Conservation (phyloP, 2,113 vertebrate genomes). For the Stegastes partitus region DNA sequence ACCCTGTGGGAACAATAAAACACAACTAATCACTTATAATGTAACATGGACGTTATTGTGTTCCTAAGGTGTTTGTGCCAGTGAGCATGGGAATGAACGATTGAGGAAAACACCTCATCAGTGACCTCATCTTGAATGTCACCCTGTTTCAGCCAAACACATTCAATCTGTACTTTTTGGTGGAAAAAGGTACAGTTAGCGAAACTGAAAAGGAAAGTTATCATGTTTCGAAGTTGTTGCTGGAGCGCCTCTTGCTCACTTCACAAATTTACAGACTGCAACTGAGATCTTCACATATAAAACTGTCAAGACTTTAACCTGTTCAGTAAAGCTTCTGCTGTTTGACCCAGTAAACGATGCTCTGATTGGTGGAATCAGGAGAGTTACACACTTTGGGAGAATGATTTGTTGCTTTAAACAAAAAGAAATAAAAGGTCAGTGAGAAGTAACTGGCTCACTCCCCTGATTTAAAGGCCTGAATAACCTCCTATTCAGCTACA, state of each 20-base stretch:
- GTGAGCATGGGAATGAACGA: slow-evolving; percentile 39
- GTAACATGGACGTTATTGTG: slow-evolving; percentile 73
- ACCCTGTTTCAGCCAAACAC: slow-evolving; percentile 33
- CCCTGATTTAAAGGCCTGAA: slow-evolving; percentile 60
- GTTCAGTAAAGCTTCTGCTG: slow-evolving; percentile 22
- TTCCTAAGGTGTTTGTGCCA: slow-evolving; percentile 57
- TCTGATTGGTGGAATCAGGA: slow-evolving; percentile 13
- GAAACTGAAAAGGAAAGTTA: slow-evolving; percentile 23
- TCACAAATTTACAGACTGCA: slow-evolving; percentile 45
- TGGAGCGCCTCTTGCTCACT: slow-evolving; percentile 40
- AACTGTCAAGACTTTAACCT: slow-evolving; percentile 34
- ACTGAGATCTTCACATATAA: slow-evolving; percentile 18
- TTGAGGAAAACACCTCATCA: slow-evolving; percentile 54
- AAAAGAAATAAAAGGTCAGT: slow-evolving; percentile 57
- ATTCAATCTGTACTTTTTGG: background rate
- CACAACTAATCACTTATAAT: slow-evolving; percentile 68
- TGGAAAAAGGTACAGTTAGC: slow-evolving; percentile 13
- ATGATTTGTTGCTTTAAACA: slow-evolving; percentile 47
- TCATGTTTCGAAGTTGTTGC: slow-evolving; percentile 36
- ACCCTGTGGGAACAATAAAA: slow-evolving; percentile 76
- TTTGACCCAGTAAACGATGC: slow-evolving; percentile 30
- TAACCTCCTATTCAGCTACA: slow-evolving; percentile 56
- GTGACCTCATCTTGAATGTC: slow-evolving; percentile 52
- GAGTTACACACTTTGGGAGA: background rate
- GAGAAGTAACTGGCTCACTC: slow-evolving; percentile 41